Evolutionary conservation across 92 coral and sea anemone genomes (phyloP).

Genomic region (Epizoanthus scotinus): DNA sequence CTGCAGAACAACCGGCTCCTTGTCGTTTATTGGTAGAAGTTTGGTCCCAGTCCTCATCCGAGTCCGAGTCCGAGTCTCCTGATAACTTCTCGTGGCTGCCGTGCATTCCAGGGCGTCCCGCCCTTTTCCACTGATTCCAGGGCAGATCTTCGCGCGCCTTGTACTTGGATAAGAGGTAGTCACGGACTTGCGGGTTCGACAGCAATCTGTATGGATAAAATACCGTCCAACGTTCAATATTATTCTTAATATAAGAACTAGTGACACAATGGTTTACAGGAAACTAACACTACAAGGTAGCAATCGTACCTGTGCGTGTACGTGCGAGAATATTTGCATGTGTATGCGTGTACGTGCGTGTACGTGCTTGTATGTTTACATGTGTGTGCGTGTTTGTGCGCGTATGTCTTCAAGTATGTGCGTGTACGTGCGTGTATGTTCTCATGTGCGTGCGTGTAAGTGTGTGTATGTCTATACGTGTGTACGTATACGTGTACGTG

Average conservation of each 20-base stretch:
- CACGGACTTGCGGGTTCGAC: slow-evolving; percentile 13
- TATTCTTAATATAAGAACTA: neutral
- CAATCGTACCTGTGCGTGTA: neutral
- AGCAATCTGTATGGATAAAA: slow-evolving; percentile 1
- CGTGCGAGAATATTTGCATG: neutral
- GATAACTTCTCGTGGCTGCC: neutral
- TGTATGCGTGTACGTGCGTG: neutral
- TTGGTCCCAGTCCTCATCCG: slow-evolving; percentile 17
- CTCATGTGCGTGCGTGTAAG: neutral
- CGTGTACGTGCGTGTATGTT: neutral
- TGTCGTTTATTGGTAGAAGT: neutral
- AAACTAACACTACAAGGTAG: too few relatives aligned
- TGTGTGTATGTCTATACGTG: neutral
- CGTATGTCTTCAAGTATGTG: neutral
- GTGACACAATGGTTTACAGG: neutral
- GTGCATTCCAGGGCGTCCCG: neutral
- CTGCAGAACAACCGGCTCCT: neutral
- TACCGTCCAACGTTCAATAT: neutral
- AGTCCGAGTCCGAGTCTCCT: slow-evolving; percentile 16
- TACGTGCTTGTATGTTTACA: neutral
- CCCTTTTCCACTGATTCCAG: slow-evolving; percentile 38
- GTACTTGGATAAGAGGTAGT: slow-evolving; percentile 32
- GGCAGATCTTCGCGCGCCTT: slow-evolving; percentile 28
- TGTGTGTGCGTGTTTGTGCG: neutral
- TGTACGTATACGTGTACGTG: neutral